A percentile compares a stretch with the other conserved stretches of the same genome.
Conservation (phyloP, 1,140 invertebrate species). For the Cotesia glomerata region DNA sequence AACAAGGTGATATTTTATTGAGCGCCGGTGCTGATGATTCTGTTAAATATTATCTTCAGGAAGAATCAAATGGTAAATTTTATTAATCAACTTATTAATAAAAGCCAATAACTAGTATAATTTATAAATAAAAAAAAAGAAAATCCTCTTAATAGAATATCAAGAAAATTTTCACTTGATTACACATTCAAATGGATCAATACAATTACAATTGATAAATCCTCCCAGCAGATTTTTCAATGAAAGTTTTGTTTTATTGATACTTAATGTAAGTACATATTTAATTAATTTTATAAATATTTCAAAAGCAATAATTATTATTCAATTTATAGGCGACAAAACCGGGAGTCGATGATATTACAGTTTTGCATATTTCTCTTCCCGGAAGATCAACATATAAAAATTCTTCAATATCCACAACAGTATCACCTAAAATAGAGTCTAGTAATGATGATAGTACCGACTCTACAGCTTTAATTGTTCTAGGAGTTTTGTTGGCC, state of each 20-base stretch:
- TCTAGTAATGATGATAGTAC: neutral
- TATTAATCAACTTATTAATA: neutral
- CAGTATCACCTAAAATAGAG: neutral
- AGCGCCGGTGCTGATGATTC: neutral
- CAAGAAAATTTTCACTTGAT: conserved; percentile 17
- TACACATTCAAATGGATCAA: neutral
- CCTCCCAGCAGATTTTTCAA: conserved; percentile 12
- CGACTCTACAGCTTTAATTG: neutral
- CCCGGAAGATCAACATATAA: conserved; percentile 1
- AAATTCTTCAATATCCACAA: neutral
- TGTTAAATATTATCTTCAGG: neutral
- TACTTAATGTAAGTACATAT: conserved; percentile 20
- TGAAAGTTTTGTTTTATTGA: conserved; percentile 21
- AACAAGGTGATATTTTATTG: conserved; percentile 13
- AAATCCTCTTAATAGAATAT: conserved; percentile 9
- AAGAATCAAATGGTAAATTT: conserved; percentile 10
- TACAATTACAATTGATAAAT: conserved; percentile 1
- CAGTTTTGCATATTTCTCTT: conserved; percentile 19
- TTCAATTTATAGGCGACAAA: conserved; percentile 21
- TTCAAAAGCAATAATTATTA: neutral
- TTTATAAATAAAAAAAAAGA: neutral
- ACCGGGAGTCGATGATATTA: conserved; percentile 9
- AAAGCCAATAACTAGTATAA: neutral
- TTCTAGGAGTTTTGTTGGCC: neutral
- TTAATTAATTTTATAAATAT: neutral